These are phyloP conservation scores for Zaprionus ghesquierei DNA, from an alignment of 1,140 invertebrate genomes.

Conservation along the genomic window DNA sequence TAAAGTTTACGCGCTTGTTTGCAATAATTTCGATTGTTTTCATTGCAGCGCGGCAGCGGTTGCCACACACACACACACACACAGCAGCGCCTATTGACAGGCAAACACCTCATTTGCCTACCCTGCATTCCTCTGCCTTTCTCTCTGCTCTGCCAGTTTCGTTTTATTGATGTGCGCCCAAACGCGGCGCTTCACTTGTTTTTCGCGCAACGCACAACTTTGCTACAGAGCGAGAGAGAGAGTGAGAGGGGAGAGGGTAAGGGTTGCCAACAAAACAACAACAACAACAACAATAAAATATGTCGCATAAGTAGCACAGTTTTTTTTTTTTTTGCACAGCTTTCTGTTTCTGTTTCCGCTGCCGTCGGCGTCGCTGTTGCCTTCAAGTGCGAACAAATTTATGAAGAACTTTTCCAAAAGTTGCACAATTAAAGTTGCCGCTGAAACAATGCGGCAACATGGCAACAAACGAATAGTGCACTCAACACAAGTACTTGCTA, in stretches of 20 bases:
- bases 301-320: conserved; percentile 67
- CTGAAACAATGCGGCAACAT: conserved; percentile 4
- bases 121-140: not conserved
- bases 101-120: conserved; percentile 29
- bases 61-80: not conserved
- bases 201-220: conserved; percentile 46
- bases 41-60: conserved; percentile 46
- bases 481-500: not conserved
- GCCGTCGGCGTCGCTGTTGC: too few species aligned
- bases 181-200: not conserved
- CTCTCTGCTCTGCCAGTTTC: conserved; percentile 49
- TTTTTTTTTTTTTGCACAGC: conserved; percentile 38
- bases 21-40: conserved; percentile 81
- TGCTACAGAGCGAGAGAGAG: conserved; percentile 9
- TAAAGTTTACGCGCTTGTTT: conserved; percentile 79
- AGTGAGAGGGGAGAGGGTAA: not conserved
- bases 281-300: conserved; percentile 44
- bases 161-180: conserved; percentile 68
- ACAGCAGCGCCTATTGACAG: conserved; percentile 23
- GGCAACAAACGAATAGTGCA: conserved; percentile 16
- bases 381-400: conserved; percentile 73
- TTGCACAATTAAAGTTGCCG: conserved; percentile 60
- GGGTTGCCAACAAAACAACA: too few species aligned
- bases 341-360: conserved; percentile 39
- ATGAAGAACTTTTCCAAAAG: conserved; percentile 73